phyloP scores from a whole-genome alignment of 2,888 invertebrate species.

The Macrophya alboannulata region DNA sequence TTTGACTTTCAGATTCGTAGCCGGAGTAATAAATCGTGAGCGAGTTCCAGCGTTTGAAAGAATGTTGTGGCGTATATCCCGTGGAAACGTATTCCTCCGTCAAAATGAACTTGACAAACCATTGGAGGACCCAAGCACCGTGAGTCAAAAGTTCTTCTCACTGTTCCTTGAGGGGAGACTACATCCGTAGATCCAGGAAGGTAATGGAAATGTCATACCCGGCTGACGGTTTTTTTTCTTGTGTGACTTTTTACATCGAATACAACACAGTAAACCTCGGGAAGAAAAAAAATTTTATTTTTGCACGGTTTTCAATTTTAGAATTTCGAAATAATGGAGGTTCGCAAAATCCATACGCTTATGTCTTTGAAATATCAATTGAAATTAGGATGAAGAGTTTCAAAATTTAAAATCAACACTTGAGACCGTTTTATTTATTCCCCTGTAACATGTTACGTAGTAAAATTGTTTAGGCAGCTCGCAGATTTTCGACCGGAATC shows the following conservation, averaged over 20 bases:
- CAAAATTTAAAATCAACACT: too few species aligned
- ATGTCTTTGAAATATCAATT: background rate
- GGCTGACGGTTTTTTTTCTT: background rate
- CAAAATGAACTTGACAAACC: conserved; percentile 93
- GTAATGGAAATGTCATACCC: background rate
- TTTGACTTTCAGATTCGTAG: conserved; percentile 87
- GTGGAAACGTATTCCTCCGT: conserved; percentile 95
- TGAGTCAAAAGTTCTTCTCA: conserved; percentile 79
- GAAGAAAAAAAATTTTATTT: background rate
- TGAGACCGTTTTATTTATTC: too few species aligned
- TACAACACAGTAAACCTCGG: background rate
- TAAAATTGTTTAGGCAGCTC: too few species aligned
- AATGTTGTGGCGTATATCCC: conserved; percentile 96
- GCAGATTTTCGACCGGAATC: background rate
- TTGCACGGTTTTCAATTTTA: background rate
- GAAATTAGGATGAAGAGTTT: too few species aligned
- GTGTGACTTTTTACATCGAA: background rate
- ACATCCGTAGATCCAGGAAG: conserved; percentile 8
- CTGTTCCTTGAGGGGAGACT: background rate
- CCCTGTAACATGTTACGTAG: too few species aligned
- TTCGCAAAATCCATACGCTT: background rate
- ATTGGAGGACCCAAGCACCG: conserved; percentile 92
- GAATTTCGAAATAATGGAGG: too few species aligned
- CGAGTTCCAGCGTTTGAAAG: conserved; percentile 94
- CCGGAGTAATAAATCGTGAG: conserved; percentile 95